Conservation (phyloP, 2,797 vertebrate genomes). For the Lophius americanus region DNA sequence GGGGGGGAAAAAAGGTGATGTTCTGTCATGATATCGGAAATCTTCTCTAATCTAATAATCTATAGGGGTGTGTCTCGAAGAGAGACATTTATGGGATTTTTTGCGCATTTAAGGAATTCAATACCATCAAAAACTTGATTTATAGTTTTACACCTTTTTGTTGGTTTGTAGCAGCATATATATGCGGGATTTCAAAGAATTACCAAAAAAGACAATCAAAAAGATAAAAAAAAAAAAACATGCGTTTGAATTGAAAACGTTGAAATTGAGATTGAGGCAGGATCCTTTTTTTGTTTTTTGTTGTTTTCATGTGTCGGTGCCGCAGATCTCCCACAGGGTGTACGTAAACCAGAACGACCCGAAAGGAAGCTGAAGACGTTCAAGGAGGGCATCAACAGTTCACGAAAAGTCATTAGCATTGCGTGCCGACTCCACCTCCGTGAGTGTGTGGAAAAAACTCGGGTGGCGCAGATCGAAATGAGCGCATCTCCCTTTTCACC, state of each 20-base stretch:
- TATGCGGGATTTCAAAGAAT: neutral
- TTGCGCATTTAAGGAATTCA: too few relatives aligned
- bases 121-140: too few relatives aligned
- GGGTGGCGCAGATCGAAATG: slow-evolving; percentile 42
- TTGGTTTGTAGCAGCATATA: neutral
- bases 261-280: neutral
- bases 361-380: slow-evolving; percentile 12
- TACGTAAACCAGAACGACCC: neutral
- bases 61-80: too few relatives aligned
- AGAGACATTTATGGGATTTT: too few relatives aligned
- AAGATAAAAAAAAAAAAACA: too few relatives aligned
- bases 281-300: too few relatives aligned
- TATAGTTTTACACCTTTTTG: too few relatives aligned
- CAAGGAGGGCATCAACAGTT: slow-evolving; percentile 29
- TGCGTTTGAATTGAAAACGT: slow-evolving; percentile 7
- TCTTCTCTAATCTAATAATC: too few relatives aligned
- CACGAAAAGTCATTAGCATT: slow-evolving; percentile 37
- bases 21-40: too few relatives aligned
- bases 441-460: slow-evolving; percentile 19
- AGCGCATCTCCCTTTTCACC: slow-evolving; percentile 15
- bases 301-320: too few relatives aligned
- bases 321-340: neutral
- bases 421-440: slow-evolving; percentile 45
- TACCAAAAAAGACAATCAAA: neutral
- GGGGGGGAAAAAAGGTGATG: too few relatives aligned